phyloP scores from a whole-genome alignment of 2,797 vertebrate species.

The Erithacus rubecula region DNA sequence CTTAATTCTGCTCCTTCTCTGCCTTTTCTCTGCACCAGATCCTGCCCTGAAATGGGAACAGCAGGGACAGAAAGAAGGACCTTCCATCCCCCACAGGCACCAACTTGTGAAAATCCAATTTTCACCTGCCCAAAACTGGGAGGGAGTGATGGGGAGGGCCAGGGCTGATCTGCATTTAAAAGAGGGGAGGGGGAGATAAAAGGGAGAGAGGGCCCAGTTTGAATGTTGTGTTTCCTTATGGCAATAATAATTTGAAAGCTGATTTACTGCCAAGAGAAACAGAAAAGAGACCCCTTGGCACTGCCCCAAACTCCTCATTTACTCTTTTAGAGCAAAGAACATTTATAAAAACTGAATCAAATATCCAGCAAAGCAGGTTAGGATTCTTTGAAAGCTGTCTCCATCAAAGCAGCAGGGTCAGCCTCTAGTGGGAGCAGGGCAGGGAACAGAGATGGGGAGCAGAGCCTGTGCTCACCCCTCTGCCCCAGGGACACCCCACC shows the following conservation, averaged over 20 bases:
- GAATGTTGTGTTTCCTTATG: slow-evolving; percentile 5
- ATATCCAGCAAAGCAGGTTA: background rate
- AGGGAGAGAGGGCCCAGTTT: background rate
- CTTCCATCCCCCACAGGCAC: background rate
- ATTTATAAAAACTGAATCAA: slow-evolving; percentile 18
- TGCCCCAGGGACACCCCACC: background rate
- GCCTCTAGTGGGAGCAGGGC: background rate
- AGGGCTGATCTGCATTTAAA: slow-evolving; percentile 18
- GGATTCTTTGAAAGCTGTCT: background rate
- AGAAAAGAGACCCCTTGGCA: slow-evolving; percentile 16
- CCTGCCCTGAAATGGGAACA: background rate
- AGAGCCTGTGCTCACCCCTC: background rate
- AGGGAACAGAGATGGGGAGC: background rate
- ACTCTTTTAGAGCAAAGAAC: background rate
- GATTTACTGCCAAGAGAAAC: slow-evolving; percentile 36
- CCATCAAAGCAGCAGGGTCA: background rate
- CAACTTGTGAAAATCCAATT: background rate
- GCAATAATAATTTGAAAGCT: slow-evolving; percentile 38
- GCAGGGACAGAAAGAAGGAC: background rate
- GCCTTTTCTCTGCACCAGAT: background rate
- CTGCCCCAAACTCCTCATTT: slow-evolving; percentile 38
- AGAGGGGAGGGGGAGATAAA: slow-evolving; percentile 5
- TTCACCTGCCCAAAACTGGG: background rate
- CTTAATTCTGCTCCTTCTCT: background rate
- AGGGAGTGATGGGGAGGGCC: background rate